A percentile compares a stretch with the other conserved stretches of the same genome.
Evolutionary conservation across 2,888 invertebrate genomes (phyloP).

Genomic region (Cantharis rustica): DNA sequence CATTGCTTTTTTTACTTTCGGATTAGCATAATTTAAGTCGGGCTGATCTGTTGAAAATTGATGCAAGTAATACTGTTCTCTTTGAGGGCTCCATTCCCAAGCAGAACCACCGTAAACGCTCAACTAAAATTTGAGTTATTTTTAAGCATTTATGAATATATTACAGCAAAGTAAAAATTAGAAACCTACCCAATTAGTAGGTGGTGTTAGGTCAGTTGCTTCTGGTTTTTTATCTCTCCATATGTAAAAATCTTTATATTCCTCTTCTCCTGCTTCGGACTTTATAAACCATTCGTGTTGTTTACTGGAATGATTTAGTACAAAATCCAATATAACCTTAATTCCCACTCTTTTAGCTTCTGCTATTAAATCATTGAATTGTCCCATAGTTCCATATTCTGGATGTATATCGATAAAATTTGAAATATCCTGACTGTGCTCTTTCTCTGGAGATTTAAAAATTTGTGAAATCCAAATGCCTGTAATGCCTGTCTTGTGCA

Average conservation of each 20-base stretch:
- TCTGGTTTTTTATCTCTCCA: constrained; percentile 64
- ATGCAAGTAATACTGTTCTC: constrained; percentile 73
- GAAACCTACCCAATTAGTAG: constrained; percentile 76
- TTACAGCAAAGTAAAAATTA: not conserved
- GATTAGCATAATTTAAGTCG: constrained; percentile 80
- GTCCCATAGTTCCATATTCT: constrained; percentile 73
- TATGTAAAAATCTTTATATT: constrained; percentile 79
- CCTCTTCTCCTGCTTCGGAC: constrained; percentile 66
- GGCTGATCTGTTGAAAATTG: constrained; percentile 77
- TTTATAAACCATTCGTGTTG: constrained; percentile 81
- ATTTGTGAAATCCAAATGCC: constrained; percentile 87
- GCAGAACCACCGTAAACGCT: constrained; percentile 45
- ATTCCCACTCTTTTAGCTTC: constrained; percentile 64
- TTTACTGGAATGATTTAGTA: constrained; percentile 71
- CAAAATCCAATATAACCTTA: constrained; percentile 57
- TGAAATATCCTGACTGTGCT: constrained; percentile 87
- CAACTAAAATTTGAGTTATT: constrained; percentile 36
- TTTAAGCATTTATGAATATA: not conserved
- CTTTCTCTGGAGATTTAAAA: constrained; percentile 80
- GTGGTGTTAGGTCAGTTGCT: constrained; percentile 63
- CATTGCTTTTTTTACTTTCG: constrained; percentile 69
- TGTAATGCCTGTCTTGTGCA: constrained; percentile 67
- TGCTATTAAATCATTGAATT: constrained; percentile 66
- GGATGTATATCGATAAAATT: constrained; percentile 75
- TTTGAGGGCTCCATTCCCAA: constrained; percentile 38